phyloP scores from a whole-genome alignment of 2,797 vertebrate species.

The Orestias chungarensis region DNA sequence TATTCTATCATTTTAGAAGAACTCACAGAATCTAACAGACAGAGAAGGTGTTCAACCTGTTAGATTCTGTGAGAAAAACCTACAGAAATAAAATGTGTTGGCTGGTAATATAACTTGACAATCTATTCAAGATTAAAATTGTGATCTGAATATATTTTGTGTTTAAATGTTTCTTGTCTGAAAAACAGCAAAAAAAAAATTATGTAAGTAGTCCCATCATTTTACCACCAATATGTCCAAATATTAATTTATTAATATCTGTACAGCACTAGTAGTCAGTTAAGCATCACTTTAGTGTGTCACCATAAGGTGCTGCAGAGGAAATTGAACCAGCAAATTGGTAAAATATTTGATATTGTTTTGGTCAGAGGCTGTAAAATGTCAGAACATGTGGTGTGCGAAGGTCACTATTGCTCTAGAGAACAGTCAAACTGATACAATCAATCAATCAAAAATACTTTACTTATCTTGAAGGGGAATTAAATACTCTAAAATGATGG shows the following conservation, averaged over 20 bases:
- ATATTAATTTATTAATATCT: neutral
- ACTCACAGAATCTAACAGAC: no score
- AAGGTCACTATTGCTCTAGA: neutral
- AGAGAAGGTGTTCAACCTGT: no score
- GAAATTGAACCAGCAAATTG: neutral
- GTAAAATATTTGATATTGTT: neutral
- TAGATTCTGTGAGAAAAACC: neutral
- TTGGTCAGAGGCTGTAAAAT: neutral
- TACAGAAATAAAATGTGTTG: neutral
- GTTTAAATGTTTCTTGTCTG: neutral
- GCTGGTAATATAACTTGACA: neutral
- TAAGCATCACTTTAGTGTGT: neutral
- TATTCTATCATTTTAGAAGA: no score
- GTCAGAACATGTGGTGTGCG: neutral
- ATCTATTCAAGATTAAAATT: neutral
- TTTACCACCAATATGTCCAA: neutral
- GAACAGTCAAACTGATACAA: neutral
- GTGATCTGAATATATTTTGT: neutral
- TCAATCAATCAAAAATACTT: no score
- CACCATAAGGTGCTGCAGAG: no score
- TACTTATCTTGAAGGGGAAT: no score
- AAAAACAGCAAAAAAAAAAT: neutral
- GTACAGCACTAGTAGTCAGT: neutral
- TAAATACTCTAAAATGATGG: neutral
- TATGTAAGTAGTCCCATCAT: neutral